Conservation (phyloP, 2,888 invertebrate species). For the Sminthurides aquaticus region DNA sequence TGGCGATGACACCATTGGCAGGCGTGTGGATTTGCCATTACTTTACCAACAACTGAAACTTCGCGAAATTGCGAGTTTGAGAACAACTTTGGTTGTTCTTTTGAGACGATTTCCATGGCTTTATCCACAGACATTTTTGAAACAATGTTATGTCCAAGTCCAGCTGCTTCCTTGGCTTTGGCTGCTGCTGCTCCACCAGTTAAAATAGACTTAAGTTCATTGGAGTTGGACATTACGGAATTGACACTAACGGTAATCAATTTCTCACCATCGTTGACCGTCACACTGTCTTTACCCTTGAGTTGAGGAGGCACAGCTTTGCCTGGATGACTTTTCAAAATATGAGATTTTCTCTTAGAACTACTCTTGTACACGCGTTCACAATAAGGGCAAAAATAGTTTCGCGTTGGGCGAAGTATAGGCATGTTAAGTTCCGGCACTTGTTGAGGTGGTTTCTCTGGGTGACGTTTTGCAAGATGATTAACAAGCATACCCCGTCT, state of each 20-base stretch:
- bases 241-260: conserved; percentile 4
- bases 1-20: conserved; percentile 79
- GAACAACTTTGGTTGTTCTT: neutral
- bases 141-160: neutral
- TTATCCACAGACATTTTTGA: neutral
- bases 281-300: conserved; percentile 26
- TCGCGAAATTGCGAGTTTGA: conserved; percentile 4
- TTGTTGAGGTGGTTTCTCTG: conserved; percentile 57
- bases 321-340: conserved; percentile 75
- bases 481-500: conserved; percentile 69
- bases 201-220: conserved; percentile 1
- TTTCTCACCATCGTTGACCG: conserved; percentile 14
- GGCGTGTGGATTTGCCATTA: conserved; percentile 62
- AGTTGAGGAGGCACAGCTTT: conserved; percentile 45
- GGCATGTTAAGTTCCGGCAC: conserved; percentile 70
- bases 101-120: neutral
- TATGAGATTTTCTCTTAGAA: conserved; percentile 74
- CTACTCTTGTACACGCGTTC: conserved; percentile 71
- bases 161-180: neutral
- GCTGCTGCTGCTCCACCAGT: neutral
- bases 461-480: conserved; percentile 71
- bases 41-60: conserved; percentile 55
- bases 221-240: neutral
- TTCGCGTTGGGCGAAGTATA: conserved; percentile 65
- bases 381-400: conserved; percentile 78